Percentiles rank a stretch among this genome's conserved stretches.
phyloP scores from a whole-genome alignment of 1,140 invertebrate genomes.

The Trichonephila inaurata region DNA sequence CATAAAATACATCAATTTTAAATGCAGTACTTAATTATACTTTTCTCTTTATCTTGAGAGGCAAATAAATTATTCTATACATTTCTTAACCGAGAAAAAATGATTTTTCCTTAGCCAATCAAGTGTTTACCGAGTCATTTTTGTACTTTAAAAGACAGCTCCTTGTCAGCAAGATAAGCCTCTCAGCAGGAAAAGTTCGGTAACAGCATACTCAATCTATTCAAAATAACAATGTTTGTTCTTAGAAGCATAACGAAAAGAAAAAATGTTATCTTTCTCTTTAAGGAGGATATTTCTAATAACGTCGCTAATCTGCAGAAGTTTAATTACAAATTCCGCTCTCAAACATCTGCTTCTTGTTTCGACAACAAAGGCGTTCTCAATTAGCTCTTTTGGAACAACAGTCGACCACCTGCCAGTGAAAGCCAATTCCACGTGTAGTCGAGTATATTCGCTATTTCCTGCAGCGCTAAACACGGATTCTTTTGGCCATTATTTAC shows the following conservation, averaged over 20 bases:
- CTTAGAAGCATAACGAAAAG: neutral
- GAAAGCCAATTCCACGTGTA: conserved; percentile 44
- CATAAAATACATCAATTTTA: too few species aligned
- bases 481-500: conserved; percentile 67
- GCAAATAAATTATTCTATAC: too few species aligned
- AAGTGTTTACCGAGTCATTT: too few species aligned
- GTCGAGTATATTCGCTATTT: neutral
- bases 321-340: conserved; percentile 67
- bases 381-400: conserved; percentile 45
- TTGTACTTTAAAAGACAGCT: too few species aligned
- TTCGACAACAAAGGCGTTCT: conserved; percentile 58
- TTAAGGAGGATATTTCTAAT: neutral
- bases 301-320: conserved; percentile 49
- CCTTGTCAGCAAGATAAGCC: too few species aligned
- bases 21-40: too few species aligned
- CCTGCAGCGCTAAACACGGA: conserved; percentile 18
- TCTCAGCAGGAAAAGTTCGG: too few species aligned
- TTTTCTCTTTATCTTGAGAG: too few species aligned
- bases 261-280: neutral
- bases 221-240: neutral
- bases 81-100: too few species aligned
- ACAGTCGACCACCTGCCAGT: conserved; percentile 59
- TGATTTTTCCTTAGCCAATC: too few species aligned
- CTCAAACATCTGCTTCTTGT: conserved; percentile 70
- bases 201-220: too few species aligned